These are phyloP conservation scores for Mycteria americana DNA, from an alignment of 2,797 vertebrate genomes.

Conservation along the genomic window DNA sequence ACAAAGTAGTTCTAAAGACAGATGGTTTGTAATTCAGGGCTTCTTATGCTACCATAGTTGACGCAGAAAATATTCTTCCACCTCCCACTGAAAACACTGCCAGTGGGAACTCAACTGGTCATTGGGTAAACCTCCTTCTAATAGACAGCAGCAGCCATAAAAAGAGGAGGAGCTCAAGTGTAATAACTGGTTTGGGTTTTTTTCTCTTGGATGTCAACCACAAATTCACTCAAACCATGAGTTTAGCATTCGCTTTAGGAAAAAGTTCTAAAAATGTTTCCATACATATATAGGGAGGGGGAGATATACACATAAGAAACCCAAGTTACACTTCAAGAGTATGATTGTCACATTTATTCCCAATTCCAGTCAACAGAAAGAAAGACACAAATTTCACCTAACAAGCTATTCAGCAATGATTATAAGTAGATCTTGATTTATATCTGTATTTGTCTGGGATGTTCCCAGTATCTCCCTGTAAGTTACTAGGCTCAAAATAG, in stretches of 20 bases:
- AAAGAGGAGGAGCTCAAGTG: constrained; percentile 31
- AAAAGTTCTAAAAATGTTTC: background rate
- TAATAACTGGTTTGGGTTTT: background rate
- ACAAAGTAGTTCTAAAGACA: background rate
- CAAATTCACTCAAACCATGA: background rate
- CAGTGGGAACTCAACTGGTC: background rate
- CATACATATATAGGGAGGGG: background rate
- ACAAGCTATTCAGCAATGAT: background rate
- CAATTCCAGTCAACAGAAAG: background rate
- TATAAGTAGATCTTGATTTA: background rate
- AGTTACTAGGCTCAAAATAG: background rate
- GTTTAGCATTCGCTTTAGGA: background rate
- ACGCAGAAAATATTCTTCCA: background rate
- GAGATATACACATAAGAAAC: background rate
- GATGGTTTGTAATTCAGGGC: background rate
- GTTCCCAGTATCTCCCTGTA: background rate
- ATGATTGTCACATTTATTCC: background rate
- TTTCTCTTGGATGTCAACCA: background rate
- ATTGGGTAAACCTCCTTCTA: background rate
- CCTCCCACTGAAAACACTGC: background rate
- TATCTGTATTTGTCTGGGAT: background rate
- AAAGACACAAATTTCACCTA: background rate
- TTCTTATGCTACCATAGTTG: background rate
- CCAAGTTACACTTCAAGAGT: background rate
- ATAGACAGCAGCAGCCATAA: constrained; percentile 19